A percentile compares a stretch with the other conserved stretches of the same genome.
phyloP scores from a whole-genome alignment of 2,797 vertebrate species.

The Podarcis siculus region DNA sequence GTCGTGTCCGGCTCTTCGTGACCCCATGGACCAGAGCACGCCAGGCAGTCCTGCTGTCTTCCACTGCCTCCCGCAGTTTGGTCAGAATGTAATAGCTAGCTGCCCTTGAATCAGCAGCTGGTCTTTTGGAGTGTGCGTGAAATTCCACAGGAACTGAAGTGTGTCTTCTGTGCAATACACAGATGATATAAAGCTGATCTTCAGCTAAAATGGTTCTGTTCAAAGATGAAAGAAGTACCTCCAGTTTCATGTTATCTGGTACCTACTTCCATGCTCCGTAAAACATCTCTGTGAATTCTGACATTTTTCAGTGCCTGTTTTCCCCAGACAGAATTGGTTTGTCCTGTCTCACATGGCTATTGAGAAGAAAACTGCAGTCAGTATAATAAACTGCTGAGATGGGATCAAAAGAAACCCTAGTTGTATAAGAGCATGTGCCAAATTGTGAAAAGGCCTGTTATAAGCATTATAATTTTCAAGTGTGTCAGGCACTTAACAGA shows the following conservation, averaged over 20 bases:
- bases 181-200: not conserved
- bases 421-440: not conserved
- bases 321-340: not conserved
- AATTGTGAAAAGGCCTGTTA: not conserved
- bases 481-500: no score
- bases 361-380: not conserved
- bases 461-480: not conserved
- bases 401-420: not conserved
- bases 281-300: not conserved
- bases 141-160: no score
- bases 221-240: not conserved
- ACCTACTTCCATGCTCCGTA: not conserved
- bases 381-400: not conserved
- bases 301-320: not conserved
- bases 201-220: not conserved
- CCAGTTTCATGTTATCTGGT: not conserved
- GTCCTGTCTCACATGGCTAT: not conserved
- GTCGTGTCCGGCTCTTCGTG: no score
- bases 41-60: no score
- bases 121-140: no score
- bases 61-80: no score
- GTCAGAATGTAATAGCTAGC: no score
- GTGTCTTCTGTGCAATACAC: no score
- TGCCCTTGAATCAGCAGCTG: no score
- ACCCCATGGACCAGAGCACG: no score